Conservation (phyloP, 2,113 vertebrate species). For the Otus sunia region DNA sequence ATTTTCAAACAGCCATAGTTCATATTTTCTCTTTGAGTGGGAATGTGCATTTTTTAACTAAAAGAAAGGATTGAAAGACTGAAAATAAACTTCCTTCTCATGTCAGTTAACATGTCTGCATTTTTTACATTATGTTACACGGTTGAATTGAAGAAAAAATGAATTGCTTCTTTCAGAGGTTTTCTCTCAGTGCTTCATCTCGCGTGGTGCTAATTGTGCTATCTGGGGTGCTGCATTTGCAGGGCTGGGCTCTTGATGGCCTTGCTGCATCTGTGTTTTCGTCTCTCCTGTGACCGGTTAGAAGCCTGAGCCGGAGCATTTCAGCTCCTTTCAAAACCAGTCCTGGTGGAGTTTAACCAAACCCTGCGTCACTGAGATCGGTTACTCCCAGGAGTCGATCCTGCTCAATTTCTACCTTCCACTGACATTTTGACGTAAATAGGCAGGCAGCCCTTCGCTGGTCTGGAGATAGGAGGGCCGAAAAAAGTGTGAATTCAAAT, state of each 20-base stretch:
- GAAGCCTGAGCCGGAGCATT: constrained; percentile 39
- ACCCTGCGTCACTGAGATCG: constrained; percentile 54
- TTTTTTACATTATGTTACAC: not conserved
- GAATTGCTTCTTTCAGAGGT: constrained; percentile 40
- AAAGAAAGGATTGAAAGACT: not conserved
- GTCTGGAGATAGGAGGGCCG: constrained; percentile 67
- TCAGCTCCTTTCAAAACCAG: constrained; percentile 68
- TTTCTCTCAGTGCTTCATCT: not conserved
- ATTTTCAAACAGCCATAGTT: not conserved
- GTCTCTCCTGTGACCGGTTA: constrained; percentile 37
- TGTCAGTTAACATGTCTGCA: not conserved
- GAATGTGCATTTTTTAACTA: not conserved
- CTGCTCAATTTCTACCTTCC: constrained; percentile 69
- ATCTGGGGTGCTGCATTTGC: not conserved
- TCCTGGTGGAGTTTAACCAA: constrained; percentile 56
- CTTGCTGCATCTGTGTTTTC: constrained; percentile 69
- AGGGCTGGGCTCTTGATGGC: constrained; percentile 4
- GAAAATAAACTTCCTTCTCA: not conserved
- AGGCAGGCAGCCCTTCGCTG: constrained; percentile 49
- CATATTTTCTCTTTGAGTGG: not conserved
- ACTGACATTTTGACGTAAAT: constrained; percentile 71
- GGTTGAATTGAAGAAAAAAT: not conserved
- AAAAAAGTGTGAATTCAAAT: constrained; percentile 74
- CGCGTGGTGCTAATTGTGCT: not conserved
- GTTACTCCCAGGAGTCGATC: constrained; percentile 52